Conservation (phyloP, 2,888 invertebrate species). For the Hemithea aestivaria region DNA sequence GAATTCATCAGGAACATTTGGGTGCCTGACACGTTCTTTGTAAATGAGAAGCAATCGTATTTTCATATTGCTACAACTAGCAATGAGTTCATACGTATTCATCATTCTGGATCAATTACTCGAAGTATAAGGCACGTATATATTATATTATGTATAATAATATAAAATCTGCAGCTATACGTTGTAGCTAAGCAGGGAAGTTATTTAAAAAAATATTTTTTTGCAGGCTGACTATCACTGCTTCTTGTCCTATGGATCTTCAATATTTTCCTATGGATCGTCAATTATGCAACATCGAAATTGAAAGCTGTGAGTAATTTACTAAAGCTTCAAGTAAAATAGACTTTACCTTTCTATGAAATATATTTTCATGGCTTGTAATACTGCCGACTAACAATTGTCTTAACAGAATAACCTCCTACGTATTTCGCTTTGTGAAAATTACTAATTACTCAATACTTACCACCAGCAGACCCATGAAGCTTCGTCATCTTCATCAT, state of each 20-base stretch:
- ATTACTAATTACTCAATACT: conserved; percentile 3
- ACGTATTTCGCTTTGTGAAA: conserved; percentile 8
- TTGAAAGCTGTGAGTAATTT: conserved; percentile 95
- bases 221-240: conserved; percentile 94
- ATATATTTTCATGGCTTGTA: conserved; percentile 21
- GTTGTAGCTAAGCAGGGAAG: too few species aligned
- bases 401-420: neutral
- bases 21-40: conserved; percentile 99
- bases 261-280: conserved; percentile 98
- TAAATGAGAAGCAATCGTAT: conserved; percentile 99
- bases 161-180: too few species aligned
- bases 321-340: neutral
- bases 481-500: conserved; percentile 28
- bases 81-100: conserved; percentile 98
- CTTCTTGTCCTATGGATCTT: conserved; percentile 97
- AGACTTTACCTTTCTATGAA: too few species aligned
- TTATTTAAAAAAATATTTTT: neutral
- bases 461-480: conserved; percentile 33
- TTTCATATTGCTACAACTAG: conserved; percentile 99
- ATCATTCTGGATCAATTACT: conserved; percentile 95
- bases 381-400: conserved; percentile 3
- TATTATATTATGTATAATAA: neutral
- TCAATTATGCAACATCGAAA: conserved; percentile 96
- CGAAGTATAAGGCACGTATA: conserved; percentile 90
- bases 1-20: conserved; percentile 98